Conservation (phyloP, 1,140 invertebrate species). For the Habropoda laboriosa region DNA sequence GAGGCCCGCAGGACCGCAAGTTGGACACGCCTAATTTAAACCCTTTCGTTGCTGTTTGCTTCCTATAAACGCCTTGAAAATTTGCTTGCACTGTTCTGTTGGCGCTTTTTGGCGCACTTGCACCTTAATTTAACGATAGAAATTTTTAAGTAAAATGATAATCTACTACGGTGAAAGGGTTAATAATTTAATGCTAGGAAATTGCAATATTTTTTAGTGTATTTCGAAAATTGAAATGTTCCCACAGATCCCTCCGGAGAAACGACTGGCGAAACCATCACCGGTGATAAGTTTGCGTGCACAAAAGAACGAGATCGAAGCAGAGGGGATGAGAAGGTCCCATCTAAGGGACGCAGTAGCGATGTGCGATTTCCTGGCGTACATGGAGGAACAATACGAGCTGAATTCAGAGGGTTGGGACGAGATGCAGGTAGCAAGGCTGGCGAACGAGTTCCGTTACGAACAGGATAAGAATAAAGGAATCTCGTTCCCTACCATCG, state of each 20-base stretch:
- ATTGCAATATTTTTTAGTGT: too few species aligned
- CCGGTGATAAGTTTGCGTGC: slow-evolving; percentile 92
- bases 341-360: slow-evolving; percentile 94
- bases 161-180: too few species aligned
- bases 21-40: too few species aligned
- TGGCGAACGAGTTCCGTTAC: slow-evolving; percentile 86
- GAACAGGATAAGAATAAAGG: slow-evolving; percentile 87
- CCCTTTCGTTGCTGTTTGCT: too few species aligned
- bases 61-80: too few species aligned
- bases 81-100: too few species aligned
- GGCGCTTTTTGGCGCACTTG: too few species aligned
- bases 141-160: too few species aligned
- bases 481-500: slow-evolving; percentile 93
- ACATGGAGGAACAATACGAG: slow-evolving; percentile 87
- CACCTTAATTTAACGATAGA: too few species aligned
- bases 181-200: too few species aligned
- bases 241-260: slow-evolving; percentile 80
- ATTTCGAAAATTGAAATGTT: too few species aligned
- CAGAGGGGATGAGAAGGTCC: slow-evolving; percentile 92
- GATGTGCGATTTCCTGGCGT: slow-evolving; percentile 94
- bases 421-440: slow-evolving; percentile 87
- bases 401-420: slow-evolving; percentile 83
- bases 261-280: slow-evolving; percentile 84
- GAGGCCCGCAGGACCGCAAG: too few species aligned
- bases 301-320: slow-evolving; percentile 92